Evolutionary conservation across 2,888 invertebrate genomes (phyloP).

Genomic region (Pasiphila rectangulata): DNA sequence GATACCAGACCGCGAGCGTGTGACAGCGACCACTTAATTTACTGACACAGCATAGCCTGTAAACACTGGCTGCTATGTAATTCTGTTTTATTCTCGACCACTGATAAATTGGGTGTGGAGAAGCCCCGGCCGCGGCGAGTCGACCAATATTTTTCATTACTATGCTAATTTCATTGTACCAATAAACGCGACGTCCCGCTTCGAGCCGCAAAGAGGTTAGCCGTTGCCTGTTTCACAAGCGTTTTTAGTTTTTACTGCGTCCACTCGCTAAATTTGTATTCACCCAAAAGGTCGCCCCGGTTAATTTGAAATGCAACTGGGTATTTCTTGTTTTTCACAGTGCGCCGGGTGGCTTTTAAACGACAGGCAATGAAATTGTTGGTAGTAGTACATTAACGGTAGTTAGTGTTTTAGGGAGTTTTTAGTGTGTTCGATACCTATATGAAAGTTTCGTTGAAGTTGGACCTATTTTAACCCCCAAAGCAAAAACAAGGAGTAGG

Average conservation of each 20-base stretch:
- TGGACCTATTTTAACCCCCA: too few species aligned
- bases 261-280: slow-evolving; percentile 71
- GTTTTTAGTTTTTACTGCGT: slow-evolving; percentile 51
- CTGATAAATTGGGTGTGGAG: slow-evolving; percentile 58
- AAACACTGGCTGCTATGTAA: slow-evolving; percentile 43
- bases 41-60: slow-evolving; percentile 37
- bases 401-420: slow-evolving; percentile 41
- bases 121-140: slow-evolving; percentile 42
- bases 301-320: slow-evolving; percentile 74
- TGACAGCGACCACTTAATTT: slow-evolving; percentile 44
- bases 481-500: too few species aligned
- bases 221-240: slow-evolving; percentile 49
- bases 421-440: slow-evolving; percentile 39
- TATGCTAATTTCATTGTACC: slow-evolving; percentile 79
- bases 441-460: slow-evolving; percentile 25
- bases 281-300: slow-evolving; percentile 60
- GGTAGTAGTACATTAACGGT: slow-evolving; percentile 35
- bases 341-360: slow-evolving; percentile 45
- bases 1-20: slow-evolving; percentile 33
- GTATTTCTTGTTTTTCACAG: slow-evolving; percentile 58
- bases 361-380: slow-evolving; percentile 47
- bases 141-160: slow-evolving; percentile 79
- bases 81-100: slow-evolving; percentile 53
- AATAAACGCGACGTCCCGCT: slow-evolving; percentile 67
- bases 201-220: slow-evolving; percentile 70